Base-by-base conservation (phyloP, 1,140 invertebrate genomes). In the Zaprionus inermis region DNA sequence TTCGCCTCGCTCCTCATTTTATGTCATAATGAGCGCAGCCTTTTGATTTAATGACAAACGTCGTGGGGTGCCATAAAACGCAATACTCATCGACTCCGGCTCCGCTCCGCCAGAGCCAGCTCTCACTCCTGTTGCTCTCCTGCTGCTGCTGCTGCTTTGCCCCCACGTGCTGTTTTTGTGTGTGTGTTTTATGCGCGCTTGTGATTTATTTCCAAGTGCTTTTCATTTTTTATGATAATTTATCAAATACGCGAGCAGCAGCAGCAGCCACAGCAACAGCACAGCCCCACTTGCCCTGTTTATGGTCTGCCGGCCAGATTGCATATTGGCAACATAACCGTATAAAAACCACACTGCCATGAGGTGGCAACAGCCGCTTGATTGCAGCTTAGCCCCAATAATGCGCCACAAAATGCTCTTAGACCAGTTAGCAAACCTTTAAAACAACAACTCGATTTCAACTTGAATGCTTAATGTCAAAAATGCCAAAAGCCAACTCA, bases 11-110 rank as follows among this genome's bases (percentile, higher is more conserved):
- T 49, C 49, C 54, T 41, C 59, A 36, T 80, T 88, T 88, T 75
- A 89, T 88, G 73, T 79, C 72, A 89, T 89, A 88, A 88, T 88
- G 83, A 86, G 83, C 72, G 73, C 77, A 80, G 84, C 77, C 80
- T 88, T 83, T 88, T 88, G 83, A 88, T 89, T 89, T 83, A 88
- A 89, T 89, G 83, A 80, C 80, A 83, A 88, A 78, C 83, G 80
- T 51, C 66, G 58, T 54, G 34, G 36, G 56, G 28, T 5, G 70
- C 80, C 80, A 89, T 89, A 88, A 83, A 79, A 74, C 63, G 55
- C 67, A 78, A 44, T n/a, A 73, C 59, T 65, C 52, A 57, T 18
- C 20, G 51, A n/a, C 24, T 5, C 12, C 20, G 2, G 20, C 20
- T 46, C n/a, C 22, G n/a, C 44, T 49, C 7, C 18, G 3, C 5